phyloP scores from a whole-genome alignment of 1,140 invertebrate genomes.

The Drosophila sp. region DNA sequence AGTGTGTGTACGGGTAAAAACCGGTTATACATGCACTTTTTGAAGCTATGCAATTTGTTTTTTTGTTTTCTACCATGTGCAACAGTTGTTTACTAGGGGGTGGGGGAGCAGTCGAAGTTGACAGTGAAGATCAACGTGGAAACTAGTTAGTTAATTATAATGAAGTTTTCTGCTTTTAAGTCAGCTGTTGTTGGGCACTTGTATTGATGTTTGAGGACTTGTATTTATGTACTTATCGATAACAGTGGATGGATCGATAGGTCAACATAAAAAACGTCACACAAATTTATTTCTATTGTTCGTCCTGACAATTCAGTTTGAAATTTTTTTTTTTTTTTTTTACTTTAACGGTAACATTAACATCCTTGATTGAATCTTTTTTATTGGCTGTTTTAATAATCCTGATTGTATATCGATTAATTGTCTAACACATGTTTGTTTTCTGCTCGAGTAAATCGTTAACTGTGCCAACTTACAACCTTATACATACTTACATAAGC shows the following conservation, averaged over 20 bases:
- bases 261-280: no score
- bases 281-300: no score
- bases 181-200: slow-evolving; percentile 2
- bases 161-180: neutral
- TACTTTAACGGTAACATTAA: neutral
- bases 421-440: neutral
- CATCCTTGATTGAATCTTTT: neutral
- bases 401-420: neutral
- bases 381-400: neutral
- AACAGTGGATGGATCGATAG: neutral
- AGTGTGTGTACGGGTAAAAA: slow-evolving; percentile 4
- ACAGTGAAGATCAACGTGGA: slow-evolving; percentile 9
- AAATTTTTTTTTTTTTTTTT: no score
- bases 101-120: neutral
- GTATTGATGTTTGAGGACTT: neutral
- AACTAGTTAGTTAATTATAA: slow-evolving; percentile 20
- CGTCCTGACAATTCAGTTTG: no score
- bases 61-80: neutral
- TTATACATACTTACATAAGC: neutral
- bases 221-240: neutral
- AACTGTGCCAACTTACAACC: slow-evolving; percentile 15
- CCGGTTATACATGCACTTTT: slow-evolving; percentile 20
- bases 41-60: slow-evolving; percentile 6
- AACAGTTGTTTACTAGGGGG: neutral
- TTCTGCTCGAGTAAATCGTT: slow-evolving; percentile 3